Conservation (phyloP, 1,140 invertebrate species). For the Bombyx mori region DNA sequence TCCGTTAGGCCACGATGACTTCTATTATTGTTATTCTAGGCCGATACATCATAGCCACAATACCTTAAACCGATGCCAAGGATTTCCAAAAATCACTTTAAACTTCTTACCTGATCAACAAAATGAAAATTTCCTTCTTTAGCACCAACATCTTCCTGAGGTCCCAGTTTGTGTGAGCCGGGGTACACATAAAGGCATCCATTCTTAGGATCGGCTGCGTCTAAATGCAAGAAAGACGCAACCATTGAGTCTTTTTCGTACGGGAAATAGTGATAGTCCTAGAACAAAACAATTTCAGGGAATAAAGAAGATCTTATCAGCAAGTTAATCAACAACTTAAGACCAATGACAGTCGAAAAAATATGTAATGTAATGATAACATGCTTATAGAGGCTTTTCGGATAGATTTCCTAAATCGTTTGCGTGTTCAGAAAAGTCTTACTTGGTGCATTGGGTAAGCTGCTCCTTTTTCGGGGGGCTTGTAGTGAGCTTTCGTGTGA, state of each 20-base stretch:
- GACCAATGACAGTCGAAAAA: neutral
- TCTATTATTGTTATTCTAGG: too few relatives aligned
- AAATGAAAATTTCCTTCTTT: constrained; percentile 70
- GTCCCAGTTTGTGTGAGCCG: constrained; percentile 75
- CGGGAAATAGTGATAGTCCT: constrained; percentile 78
- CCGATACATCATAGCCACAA: too few relatives aligned
- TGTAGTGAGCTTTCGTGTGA: constrained; percentile 76
- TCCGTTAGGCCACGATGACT: too few relatives aligned
- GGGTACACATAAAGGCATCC: constrained; percentile 76
- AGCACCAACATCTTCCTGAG: constrained; percentile 68
- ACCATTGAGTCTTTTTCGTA: constrained; percentile 75
- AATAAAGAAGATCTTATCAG: neutral
- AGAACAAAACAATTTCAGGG: neutral
- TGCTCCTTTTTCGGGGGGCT: constrained; percentile 75
- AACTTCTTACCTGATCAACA: constrained; percentile 62
- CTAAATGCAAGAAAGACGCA: constrained; percentile 75
- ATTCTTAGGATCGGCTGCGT: constrained; percentile 73
- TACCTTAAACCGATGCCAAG: too few relatives aligned
- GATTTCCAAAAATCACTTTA: neutral
- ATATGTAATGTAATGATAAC: neutral
- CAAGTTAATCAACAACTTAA: neutral
- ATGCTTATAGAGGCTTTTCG: neutral
- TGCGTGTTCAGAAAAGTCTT: neutral
- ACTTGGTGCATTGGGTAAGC: constrained; percentile 75
- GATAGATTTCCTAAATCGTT: neutral